A percentile compares a stretch with the other conserved stretches of the same genome.
phyloP scores from a whole-genome alignment of 1,140 invertebrate genomes.

The Varroa destructor region DNA sequence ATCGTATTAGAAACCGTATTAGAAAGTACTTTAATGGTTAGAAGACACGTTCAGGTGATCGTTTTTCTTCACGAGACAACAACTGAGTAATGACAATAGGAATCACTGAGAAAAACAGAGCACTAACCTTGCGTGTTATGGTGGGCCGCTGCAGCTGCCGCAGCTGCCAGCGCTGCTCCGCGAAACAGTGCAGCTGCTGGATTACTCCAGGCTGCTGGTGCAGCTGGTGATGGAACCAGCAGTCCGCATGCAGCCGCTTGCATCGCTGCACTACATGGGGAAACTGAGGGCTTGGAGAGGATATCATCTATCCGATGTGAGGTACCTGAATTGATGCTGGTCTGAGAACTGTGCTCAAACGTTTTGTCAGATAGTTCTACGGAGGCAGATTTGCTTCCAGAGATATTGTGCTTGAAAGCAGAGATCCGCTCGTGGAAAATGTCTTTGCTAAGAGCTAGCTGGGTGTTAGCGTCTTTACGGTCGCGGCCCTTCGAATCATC shows the following conservation, averaged over 20 bases:
- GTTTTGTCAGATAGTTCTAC: slow-evolving; percentile 19
- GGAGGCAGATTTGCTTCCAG: too few relatives aligned
- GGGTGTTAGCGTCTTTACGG: not conserved
- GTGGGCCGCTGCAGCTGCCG: slow-evolving; percentile 14
- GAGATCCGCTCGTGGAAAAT: slow-evolving; percentile 25
- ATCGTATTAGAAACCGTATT: too few relatives aligned
- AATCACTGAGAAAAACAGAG: too few relatives aligned
- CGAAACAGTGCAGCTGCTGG: slow-evolving; percentile 15
- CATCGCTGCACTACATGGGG: slow-evolving; percentile 23
- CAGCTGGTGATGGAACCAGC: not conserved
- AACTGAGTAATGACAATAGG: too few relatives aligned
- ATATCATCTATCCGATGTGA: slow-evolving; percentile 27
- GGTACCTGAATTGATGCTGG: slow-evolving; percentile 24
- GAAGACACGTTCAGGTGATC: too few relatives aligned
- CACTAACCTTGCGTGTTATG: slow-evolving; percentile 24
- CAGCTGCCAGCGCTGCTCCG: slow-evolving; percentile 13
- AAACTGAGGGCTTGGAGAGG: slow-evolving; percentile 19
- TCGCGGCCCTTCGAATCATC: not conserved
- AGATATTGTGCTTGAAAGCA: slow-evolving; percentile 18
- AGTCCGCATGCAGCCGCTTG: slow-evolving; percentile 22
- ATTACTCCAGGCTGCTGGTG: slow-evolving; percentile 15
- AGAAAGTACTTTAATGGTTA: too few relatives aligned
- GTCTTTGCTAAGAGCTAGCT: not conserved
- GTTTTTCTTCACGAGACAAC: too few relatives aligned
- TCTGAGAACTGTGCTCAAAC: slow-evolving; percentile 16